phyloP scores from a whole-genome alignment of 2,113 vertebrate genomes.

The Brachyistius frenatus region DNA sequence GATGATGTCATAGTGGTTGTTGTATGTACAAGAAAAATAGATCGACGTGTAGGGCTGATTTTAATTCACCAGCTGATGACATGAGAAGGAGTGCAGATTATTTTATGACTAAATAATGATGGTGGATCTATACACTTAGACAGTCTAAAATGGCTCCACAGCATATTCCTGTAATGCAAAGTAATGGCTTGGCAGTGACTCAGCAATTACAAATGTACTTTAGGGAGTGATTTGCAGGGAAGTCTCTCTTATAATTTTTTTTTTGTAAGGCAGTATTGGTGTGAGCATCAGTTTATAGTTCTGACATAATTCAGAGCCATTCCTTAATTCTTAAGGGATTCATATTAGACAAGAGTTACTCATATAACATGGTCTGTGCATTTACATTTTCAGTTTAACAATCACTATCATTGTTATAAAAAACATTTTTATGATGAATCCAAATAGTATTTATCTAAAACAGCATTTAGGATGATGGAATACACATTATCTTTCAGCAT shows the following conservation, averaged over 20 bases:
- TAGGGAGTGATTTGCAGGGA: not conserved
- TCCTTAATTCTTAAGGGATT: not conserved
- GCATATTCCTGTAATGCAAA: slow-evolving; percentile 4
- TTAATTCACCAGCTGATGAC: not conserved
- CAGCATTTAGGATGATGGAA: not conserved
- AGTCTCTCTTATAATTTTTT: not conserved
- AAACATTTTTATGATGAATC: not conserved
- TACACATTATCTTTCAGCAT: not conserved
- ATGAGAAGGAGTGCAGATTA: not conserved
- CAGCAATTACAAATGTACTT: slow-evolving; percentile 34
- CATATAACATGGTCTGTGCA: not conserved
- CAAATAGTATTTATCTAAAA: not conserved
- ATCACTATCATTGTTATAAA: not conserved
- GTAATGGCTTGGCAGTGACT: slow-evolving; percentile 55
- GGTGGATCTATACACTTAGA: not conserved
- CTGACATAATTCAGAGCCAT: not conserved
- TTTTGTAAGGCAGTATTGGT: not conserved
- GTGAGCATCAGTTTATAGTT: not conserved
- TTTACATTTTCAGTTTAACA: not conserved
- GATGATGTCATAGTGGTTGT: not conserved
- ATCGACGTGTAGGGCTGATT: not conserved
- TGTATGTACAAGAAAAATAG: not conserved
- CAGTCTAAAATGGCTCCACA: not conserved
- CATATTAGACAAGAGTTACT: not conserved
- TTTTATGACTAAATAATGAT: slow-evolving; percentile 8